A percentile compares a stretch with the other conserved stretches of the same genome.
phyloP scores from a whole-genome alignment of 2,888 invertebrate species.

The Lasioglossum morio region DNA sequence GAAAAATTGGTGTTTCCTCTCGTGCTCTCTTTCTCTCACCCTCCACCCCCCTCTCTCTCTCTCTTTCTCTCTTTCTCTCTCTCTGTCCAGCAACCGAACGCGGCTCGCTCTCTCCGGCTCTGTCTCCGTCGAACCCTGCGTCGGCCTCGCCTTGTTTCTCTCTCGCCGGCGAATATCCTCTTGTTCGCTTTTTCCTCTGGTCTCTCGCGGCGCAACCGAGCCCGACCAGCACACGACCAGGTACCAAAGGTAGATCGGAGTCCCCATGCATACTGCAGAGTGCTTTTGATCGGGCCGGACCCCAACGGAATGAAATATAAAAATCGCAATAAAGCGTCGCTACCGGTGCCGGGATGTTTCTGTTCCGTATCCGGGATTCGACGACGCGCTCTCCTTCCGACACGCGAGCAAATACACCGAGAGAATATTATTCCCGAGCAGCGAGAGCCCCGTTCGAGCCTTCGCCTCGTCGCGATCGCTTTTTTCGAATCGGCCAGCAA shows the following conservation, averaged over 20 bases:
- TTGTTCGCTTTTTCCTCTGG: conserved; percentile 53
- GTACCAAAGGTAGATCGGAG: conserved; percentile 67
- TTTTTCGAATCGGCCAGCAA: conserved; percentile 21
- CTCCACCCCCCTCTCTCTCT: not conserved
- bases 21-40: conserved; percentile 40
- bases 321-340: conserved; percentile 79
- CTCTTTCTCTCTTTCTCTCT: not conserved
- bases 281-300: conserved; percentile 76
- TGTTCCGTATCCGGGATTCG: conserved; percentile 74
- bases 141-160: conserved; percentile 16
- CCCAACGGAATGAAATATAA: conserved; percentile 78
- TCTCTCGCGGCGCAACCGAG: conserved; percentile 54
- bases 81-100: not conserved
- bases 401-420: conserved; percentile 56
- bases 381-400: conserved; percentile 57
- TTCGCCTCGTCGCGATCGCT: not conserved
- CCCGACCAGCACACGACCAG: conserved; percentile 51
- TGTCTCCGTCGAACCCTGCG: conserved; percentile 20
- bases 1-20: conserved; percentile 81
- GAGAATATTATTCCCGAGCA: conserved; percentile 55
- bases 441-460: not conserved
- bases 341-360: conserved; percentile 72
- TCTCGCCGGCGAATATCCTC: conserved; percentile 49
- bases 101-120: not conserved
- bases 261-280: conserved; percentile 76